Percentiles rank a stretch among this genome's conserved stretches.
phyloP scores from a whole-genome alignment of 2,888 invertebrate species.

The Nymphalis c-album region DNA sequence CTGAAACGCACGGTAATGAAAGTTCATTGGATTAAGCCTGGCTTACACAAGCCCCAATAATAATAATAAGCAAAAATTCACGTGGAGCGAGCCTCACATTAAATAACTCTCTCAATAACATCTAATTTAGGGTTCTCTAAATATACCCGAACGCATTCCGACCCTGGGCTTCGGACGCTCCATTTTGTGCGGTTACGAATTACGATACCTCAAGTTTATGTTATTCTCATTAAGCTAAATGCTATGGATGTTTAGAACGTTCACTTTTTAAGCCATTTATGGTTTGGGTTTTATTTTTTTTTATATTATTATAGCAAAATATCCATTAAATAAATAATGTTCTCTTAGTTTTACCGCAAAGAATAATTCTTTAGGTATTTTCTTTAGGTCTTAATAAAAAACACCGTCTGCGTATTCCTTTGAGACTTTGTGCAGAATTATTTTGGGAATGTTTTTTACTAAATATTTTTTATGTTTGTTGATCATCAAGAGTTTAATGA shows the following conservation, averaged over 20 bases:
- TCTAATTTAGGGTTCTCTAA: slow-evolving; percentile 62
- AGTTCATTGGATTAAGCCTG: slow-evolving; percentile 77
- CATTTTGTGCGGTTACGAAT: slow-evolving; percentile 47
- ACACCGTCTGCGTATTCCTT: neutral
- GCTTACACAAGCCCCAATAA: slow-evolving; percentile 73
- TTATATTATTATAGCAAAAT: slow-evolving; percentile 1
- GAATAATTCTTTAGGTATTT: neutral
- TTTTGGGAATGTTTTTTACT: no score
- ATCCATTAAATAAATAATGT: neutral
- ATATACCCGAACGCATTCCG: slow-evolving; percentile 48
- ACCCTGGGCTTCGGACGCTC: slow-evolving; percentile 52
- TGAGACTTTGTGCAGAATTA: neutral
- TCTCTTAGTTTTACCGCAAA: neutral
- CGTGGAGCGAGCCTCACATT: slow-evolving; percentile 64
- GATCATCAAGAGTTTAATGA: no score
- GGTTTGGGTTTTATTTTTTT: slow-evolving; percentile 26
- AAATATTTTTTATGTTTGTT: no score
- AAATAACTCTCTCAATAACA: slow-evolving; percentile 80
- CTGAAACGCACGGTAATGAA: slow-evolving; percentile 75
- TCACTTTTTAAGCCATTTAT: slow-evolving; percentile 44
- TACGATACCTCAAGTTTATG: slow-evolving; percentile 59
- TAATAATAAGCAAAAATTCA: slow-evolving; percentile 79
- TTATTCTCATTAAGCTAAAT: slow-evolving; percentile 72
- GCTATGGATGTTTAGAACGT: slow-evolving; percentile 52
- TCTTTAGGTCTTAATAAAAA: neutral